These are phyloP conservation scores for Dysdera silvatica DNA, from an alignment of 1,140 invertebrate genomes.

Conservation along the genomic window DNA sequence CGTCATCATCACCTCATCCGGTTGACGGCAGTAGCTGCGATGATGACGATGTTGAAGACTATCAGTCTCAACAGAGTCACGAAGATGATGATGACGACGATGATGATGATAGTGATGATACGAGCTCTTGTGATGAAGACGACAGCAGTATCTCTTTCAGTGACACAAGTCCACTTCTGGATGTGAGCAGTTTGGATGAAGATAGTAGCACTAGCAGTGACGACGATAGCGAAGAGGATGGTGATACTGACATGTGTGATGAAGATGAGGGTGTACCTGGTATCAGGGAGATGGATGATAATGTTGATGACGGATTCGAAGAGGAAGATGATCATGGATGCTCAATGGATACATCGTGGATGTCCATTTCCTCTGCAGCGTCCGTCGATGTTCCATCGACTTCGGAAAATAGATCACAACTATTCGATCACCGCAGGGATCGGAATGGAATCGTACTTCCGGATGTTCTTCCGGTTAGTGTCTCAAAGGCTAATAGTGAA, in stretches of 20 bases:
- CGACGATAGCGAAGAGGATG: constrained; percentile 1
- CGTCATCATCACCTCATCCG: constrained; percentile 3
- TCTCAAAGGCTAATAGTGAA: too few relatives aligned
- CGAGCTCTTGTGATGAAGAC: constrained; percentile 14
- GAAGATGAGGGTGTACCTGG: not conserved
- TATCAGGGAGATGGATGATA: constrained; percentile 14
- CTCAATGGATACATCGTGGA: constrained; percentile 23
- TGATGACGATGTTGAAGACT: constrained; percentile 26
- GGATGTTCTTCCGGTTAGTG: constrained; percentile 22
- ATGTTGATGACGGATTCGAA: constrained; percentile 15
- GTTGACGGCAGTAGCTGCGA: constrained; percentile 1
- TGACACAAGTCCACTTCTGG: constrained; percentile 23
- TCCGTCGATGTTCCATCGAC: constrained; percentile 7
- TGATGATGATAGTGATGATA: constrained; percentile 21
- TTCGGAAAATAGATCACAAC: not conserved
- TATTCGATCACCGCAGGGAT: too few relatives aligned
- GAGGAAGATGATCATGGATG: constrained; percentile 16
- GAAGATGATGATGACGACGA: not conserved
- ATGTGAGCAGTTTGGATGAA: constrained; percentile 19
- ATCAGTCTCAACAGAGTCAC: too few relatives aligned
- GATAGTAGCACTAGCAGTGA: constrained; percentile 16
- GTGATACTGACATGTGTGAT: constrained; percentile 5
- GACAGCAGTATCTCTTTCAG: constrained; percentile 21
- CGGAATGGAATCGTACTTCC: constrained; percentile 12
- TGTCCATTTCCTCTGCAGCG: constrained; percentile 19